Evolutionary conservation across 2,797 vertebrate species (phyloP), one percentile per base, ranked within the genome.

Genomic region (Merluccius polli): DNA sequence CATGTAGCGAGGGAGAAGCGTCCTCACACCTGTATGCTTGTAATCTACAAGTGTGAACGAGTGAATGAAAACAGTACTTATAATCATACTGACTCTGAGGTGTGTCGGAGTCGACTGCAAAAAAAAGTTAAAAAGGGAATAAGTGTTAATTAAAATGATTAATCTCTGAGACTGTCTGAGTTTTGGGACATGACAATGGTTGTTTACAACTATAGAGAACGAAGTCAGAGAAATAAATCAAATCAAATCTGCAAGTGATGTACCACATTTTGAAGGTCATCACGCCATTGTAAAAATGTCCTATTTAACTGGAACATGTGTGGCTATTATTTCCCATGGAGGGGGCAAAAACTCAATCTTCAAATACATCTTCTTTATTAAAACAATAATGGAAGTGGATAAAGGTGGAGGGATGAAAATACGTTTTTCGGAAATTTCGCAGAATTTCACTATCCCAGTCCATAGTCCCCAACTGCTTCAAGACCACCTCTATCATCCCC

Each of bases 361-460:
- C 1, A 65, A 8, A 27, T 4, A 65, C n/a, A 65, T 27, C 7
- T 18, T 52, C 24, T 65, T 27, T 65, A 0, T 27, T 27, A 24
- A 65, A 65, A 65, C 52, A 63, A 65, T 27, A 65, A 63, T 63
- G 52, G 52, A 63, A 63, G 48, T 52, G 48, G 48, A 52, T n/a
- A 21, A 41, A 41, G 38, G 11, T 9, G 38, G 38, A 41, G 38
- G 38, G 38, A 8, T 8, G 38, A 48, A 48, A 48, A 48, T 16
- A 48, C 18, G 15, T 16, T 16, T 65, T 65, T 27, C 9, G 13
- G 59, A 65, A 65, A 29, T 65, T 10, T 8, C 24, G 12, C n/a
- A 65, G 24, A 65, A 65, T 65, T 27, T 65, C n/a, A n/a, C n/a
- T n/a, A n/a, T n/a, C n/a, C n/a, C n/a, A n/a, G n/a, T n/a, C n/a